Percentiles rank a stretch among this genome's conserved stretches.
phyloP scores from a whole-genome alignment of 2,113 vertebrate species.

The Nothobranchius kuhntae region DNA sequence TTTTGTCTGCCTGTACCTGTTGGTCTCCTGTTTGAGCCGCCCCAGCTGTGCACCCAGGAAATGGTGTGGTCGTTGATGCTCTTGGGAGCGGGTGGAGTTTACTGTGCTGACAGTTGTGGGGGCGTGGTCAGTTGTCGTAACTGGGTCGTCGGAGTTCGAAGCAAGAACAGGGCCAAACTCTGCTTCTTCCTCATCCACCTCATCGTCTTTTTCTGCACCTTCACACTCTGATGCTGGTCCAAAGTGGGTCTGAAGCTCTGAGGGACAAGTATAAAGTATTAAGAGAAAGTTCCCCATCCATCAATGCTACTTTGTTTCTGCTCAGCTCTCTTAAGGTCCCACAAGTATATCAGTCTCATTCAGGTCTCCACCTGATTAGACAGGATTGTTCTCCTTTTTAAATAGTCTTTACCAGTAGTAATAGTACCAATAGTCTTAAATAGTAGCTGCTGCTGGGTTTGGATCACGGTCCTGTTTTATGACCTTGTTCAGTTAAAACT shows the following conservation, averaged over 20 bases:
- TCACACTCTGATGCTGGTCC: conserved; percentile 86
- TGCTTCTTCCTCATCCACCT: conserved; percentile 79
- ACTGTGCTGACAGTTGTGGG: conserved; percentile 37
- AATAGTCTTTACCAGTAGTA: too few relatives aligned
- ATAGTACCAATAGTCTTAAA: too few relatives aligned
- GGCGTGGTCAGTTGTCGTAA: conserved; percentile 24
- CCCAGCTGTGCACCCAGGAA: conserved; percentile 82
- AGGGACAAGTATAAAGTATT: background rate
- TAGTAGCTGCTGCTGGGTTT: too few relatives aligned
- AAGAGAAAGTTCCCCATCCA: too few relatives aligned
- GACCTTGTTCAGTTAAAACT: too few relatives aligned
- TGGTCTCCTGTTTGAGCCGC: conserved; percentile 84
- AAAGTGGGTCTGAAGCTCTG: conserved; percentile 89
- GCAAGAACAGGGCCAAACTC: conserved; percentile 69
- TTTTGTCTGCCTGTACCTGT: conserved; percentile 74
- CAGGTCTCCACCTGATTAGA: too few relatives aligned
- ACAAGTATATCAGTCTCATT: too few relatives aligned
- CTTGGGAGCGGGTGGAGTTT: conserved; percentile 67
- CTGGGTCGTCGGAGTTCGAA: conserved; percentile 50
- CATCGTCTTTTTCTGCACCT: conserved; percentile 85
- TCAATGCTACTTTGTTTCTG: background rate
- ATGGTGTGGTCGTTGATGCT: conserved; percentile 75
- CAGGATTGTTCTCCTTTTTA: too few relatives aligned
- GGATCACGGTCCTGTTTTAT: too few relatives aligned
- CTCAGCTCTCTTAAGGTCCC: too few relatives aligned